Conservation (phyloP, 1,140 invertebrate species). For the Anthonomus grandis region DNA sequence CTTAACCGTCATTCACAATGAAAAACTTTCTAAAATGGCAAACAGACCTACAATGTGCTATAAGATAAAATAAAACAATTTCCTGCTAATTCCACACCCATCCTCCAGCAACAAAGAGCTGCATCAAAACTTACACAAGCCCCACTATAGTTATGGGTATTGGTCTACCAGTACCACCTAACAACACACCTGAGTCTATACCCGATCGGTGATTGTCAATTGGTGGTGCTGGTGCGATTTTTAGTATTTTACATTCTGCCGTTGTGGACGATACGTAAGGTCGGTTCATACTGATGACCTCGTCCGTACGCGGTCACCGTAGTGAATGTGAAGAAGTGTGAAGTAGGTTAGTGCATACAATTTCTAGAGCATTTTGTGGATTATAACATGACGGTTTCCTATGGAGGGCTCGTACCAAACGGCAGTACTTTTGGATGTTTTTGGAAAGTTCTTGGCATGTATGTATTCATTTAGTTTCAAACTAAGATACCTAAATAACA, state of each 20-base stretch:
- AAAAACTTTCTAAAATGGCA: no score
- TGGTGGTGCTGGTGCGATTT: constrained; percentile 8
- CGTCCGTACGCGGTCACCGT: constrained; percentile 6
- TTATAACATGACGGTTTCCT: constrained; percentile 76
- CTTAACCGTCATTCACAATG: no score
- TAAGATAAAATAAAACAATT: no score
- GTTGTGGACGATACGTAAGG: constrained; percentile 2
- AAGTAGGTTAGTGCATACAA: constrained; percentile 15
- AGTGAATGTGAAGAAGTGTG: constrained; percentile 13
- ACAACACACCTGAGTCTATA: constrained; percentile 24
- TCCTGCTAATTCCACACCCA: constrained; percentile 20
- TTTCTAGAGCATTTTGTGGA: neutral
- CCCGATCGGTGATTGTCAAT: constrained; percentile 17
- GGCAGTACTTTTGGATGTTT: constrained; percentile 88
- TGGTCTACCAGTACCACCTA: constrained; percentile 4
- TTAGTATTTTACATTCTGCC: constrained; percentile 3
- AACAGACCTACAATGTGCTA: no score
- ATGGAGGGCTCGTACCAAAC: constrained; percentile 83
- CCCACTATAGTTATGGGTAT: no score
- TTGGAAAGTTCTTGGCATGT: constrained; percentile 53
- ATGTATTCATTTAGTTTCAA: no score
- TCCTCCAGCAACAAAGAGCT: constrained; percentile 13
- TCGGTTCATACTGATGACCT: constrained; percentile 14
- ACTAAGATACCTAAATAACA: no score
- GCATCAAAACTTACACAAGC: constrained; percentile 16